Evolutionary conservation across 2,888 invertebrate species (phyloP), one percentile per base, ranked within the genome.

Genomic region (Byasa hedistus): DNA sequence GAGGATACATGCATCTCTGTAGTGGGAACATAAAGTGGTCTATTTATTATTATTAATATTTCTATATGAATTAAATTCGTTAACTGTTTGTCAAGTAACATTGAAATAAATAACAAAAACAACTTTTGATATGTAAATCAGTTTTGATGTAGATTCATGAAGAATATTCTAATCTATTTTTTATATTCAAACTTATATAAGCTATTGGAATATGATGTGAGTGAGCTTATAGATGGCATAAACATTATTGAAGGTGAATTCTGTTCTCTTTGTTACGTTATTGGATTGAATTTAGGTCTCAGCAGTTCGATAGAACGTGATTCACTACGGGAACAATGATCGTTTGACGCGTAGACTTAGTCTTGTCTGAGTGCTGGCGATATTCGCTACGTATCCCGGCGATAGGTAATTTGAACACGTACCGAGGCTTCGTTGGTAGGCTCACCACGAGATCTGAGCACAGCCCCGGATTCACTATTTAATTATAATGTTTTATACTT

Each of bases 331-430:
- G 58, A 52, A 54, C 64, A 58, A 64, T 58, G 52, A 51, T 57
- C 58, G 57, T 58, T 69, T 69, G 68, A 64, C 68, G 64, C 57
- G 57, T 60, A 65, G 56, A 55, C 32, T 62, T 64, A 61, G 65
- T 57, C 61, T 44, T 27, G 61, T 60, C 64, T 60, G 65, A 48
- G 61, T 56, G 61, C 63, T 51, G 32, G 55, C 54, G 36, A 59
- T 61, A 61, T 55, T 59, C 52, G 51, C 57, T 52, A 44, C 64
- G 44, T 64, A 54, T 68, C 68, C 65, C 62, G 32, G 52, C 65
- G 65, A 66, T 67, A 65, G 65, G 70, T 70, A 71, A 69, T 70
- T 71, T 58, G 69, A 70, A 64, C 68, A 68, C 68, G 70, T 69
- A 59, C 63, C 59, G 51, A 65, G 58, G 58, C 58, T 27, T 64